These are phyloP conservation scores for Dasysyrphus albostriatus DNA, from an alignment of 2,888 invertebrate genomes.

Conservation along the genomic window DNA sequence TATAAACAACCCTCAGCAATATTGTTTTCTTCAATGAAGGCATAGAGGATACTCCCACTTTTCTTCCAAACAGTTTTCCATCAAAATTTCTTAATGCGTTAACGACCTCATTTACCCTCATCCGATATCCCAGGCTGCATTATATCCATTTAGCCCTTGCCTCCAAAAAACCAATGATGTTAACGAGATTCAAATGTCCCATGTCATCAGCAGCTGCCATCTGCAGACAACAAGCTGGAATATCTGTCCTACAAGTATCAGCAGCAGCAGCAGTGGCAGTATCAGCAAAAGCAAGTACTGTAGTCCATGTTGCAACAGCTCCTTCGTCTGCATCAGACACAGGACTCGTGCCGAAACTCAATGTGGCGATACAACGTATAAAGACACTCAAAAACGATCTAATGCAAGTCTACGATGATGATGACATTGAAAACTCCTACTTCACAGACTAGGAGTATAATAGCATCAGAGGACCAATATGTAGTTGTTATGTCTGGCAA, in stretches of 20 bases:
- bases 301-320: conserved; percentile 55
- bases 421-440: conserved; percentile 35
- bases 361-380: conserved; percentile 55
- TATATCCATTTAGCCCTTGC: not conserved
- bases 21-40: not conserved
- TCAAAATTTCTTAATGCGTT: conserved; percentile 51
- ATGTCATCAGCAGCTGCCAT: conserved; percentile 74
- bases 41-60: not conserved
- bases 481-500: conserved; percentile 34
- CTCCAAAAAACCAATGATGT: conserved; percentile 35
- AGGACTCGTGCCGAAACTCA: conserved; percentile 67
- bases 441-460: not conserved
- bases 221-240: conserved; percentile 66
- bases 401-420: conserved; percentile 36
- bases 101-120: conserved; percentile 61
- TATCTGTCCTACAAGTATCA: conserved; percentile 42
- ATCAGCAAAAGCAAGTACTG: not conserved
- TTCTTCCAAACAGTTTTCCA: conserved; percentile 3
- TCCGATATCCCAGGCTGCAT: not conserved
- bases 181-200: conserved; percentile 73
- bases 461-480: conserved; percentile 7
- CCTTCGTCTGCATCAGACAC: conserved; percentile 55
- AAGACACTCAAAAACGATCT: conserved; percentile 30
- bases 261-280: conserved; percentile 5
- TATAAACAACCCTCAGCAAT: not conserved